Percentiles rank a stretch among this genome's conserved stretches.
phyloP scores from a whole-genome alignment of 2,797 vertebrate genomes.

The Odontamblyopus lacepedii region DNA sequence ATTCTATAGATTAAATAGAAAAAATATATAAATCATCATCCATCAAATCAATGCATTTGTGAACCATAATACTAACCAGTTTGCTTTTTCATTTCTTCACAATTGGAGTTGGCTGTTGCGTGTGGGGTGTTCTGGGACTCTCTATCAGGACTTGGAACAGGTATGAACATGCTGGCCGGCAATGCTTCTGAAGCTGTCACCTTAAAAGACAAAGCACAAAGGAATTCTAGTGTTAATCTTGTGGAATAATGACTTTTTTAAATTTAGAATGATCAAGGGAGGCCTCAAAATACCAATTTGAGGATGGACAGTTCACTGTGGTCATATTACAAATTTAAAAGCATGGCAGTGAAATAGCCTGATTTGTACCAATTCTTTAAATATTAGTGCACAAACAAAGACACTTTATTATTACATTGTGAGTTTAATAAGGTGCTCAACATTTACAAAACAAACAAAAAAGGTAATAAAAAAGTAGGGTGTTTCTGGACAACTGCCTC shows the following conservation, averaged over 20 bases:
- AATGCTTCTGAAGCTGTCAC: conserved; percentile 94
- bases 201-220: conserved; percentile 77
- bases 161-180: conserved; percentile 97
- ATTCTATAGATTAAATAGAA: neutral
- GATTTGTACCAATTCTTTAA: neutral
- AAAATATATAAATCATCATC: no score
- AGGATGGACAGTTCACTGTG: conserved; percentile 6
- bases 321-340: neutral
- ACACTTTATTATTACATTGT: neutral
- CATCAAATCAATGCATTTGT: neutral
- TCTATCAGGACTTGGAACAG: conserved; percentile 84
- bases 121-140: conserved; percentile 78
- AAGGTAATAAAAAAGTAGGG: conserved; percentile 87
- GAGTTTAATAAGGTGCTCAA: conserved; percentile 69
- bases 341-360: neutral
- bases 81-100: conserved; percentile 87
- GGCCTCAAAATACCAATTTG: conserved; percentile 4
- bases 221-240: conserved; percentile 27
- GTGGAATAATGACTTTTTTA: neutral
- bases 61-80: conserved; percentile 81
- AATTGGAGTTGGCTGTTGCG: conserved; percentile 70
- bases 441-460: conserved; percentile 64
- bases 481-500: conserved; percentile 86
- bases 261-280: conserved; percentile 18
- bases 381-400: neutral